Evolutionary conservation across 2,888 invertebrate genomes (phyloP).

Genomic region (Polylopha cassiicola): DNA sequence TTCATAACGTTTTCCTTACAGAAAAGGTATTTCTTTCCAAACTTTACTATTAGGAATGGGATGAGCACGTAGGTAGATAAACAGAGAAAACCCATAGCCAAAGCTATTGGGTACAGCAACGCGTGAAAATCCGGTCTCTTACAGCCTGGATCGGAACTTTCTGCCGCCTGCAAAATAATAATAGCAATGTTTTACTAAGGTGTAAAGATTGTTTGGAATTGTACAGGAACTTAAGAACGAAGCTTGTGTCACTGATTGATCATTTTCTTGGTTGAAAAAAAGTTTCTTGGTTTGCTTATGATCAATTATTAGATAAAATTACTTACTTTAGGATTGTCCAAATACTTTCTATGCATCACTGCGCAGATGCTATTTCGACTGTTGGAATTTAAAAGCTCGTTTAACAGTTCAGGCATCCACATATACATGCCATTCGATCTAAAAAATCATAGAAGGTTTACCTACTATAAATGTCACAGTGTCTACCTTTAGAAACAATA

Average conservation of each 20-base stretch:
- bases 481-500: too few species aligned
- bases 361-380: conserved; percentile 15
- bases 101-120: conserved; percentile 20
- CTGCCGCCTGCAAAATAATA: background rate
- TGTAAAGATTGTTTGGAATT: too few species aligned
- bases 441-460: too few species aligned
- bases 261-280: too few species aligned
- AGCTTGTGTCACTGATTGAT: too few species aligned
- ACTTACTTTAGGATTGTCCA: too few species aligned
- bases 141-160: background rate
- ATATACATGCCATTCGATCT: conserved; percentile 25
- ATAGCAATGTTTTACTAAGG: too few species aligned
- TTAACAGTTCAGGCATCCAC: conserved; percentile 25
- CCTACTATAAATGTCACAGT: too few species aligned
- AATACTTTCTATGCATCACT: conserved; percentile 9
- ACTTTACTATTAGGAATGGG: conserved; percentile 16
- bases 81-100: conserved; percentile 18
- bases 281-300: too few species aligned
- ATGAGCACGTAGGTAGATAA: conserved; percentile 14
- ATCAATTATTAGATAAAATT: too few species aligned
- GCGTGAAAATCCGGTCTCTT: background rate
- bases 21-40: conserved; percentile 22
- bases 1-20: conserved; percentile 23
- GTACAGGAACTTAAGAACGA: too few species aligned
- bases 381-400: conserved; percentile 14